These are phyloP conservation scores for Leucophenga varia DNA, from an alignment of 1,140 invertebrate genomes.

Conservation along the genomic window DNA sequence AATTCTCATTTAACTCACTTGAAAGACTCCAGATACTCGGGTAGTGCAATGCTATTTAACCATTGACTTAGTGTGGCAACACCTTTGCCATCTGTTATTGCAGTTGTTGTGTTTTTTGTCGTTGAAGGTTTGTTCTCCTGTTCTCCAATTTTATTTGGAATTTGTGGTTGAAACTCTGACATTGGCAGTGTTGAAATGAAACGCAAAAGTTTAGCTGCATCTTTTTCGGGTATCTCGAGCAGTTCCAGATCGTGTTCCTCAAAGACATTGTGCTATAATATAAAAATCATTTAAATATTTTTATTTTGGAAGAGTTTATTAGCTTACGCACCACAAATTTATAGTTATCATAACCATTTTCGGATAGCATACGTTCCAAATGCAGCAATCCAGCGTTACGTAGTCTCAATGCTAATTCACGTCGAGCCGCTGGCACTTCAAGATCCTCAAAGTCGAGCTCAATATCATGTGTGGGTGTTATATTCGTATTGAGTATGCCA, in stretches of 20 bases:
- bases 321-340: slow-evolving; percentile 77
- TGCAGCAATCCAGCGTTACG: slow-evolving; percentile 74
- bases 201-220: slow-evolving; percentile 75
- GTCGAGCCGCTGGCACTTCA: slow-evolving; percentile 35
- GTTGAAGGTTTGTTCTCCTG: slow-evolving; percentile 52
- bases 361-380: slow-evolving; percentile 79
- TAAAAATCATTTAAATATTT: too few species aligned
- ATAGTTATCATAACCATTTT: slow-evolving; percentile 89
- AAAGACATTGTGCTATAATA: slow-evolving; percentile 69
- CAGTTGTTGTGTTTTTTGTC: slow-evolving; percentile 60
- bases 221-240: slow-evolving; percentile 80
- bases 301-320: too few species aligned
- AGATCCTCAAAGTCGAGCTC: slow-evolving; percentile 49
- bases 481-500: slow-evolving; percentile 57
- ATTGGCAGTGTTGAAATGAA: slow-evolving; percentile 61
- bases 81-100: slow-evolving; percentile 45
- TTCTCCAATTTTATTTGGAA: slow-evolving; percentile 30
- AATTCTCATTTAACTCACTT: slow-evolving; percentile 53
- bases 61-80: slow-evolving; percentile 70
- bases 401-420: slow-evolving; percentile 57
- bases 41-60: slow-evolving; percentile 72
- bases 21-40: slow-evolving; percentile 68
- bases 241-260: slow-evolving; percentile 82
- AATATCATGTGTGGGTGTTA: slow-evolving; percentile 47
- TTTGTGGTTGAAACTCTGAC: slow-evolving; percentile 40